A percentile compares a stretch with the other conserved stretches of the same genome.
phyloP scores from a whole-genome alignment of 2,797 vertebrate species.

The Limosa lapponica region DNA sequence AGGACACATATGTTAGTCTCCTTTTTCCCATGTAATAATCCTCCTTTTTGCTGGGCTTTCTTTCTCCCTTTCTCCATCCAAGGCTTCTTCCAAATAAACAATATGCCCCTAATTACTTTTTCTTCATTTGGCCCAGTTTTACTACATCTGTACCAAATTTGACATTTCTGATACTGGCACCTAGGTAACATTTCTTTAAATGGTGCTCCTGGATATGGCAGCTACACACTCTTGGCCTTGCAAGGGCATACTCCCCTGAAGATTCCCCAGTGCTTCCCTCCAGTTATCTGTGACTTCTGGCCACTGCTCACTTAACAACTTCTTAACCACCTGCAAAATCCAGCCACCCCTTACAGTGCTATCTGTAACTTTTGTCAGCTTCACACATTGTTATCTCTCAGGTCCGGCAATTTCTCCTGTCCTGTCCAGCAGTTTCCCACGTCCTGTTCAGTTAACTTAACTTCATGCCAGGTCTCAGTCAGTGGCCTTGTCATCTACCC shows the following conservation, averaged over 20 bases:
- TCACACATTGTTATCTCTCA: not conserved
- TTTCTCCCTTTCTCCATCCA: not conserved
- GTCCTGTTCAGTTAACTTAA: not conserved
- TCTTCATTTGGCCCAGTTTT: not conserved
- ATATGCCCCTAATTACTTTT: not conserved
- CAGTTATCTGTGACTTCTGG: not conserved
- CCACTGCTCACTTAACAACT: not conserved
- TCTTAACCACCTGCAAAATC: not conserved
- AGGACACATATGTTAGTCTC: not conserved
- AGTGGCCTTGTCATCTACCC: not conserved
- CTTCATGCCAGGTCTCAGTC: not conserved
- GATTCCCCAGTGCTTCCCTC: not conserved
- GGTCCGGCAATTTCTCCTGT: not conserved
- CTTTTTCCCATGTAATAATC: not conserved
- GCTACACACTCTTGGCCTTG: not conserved
- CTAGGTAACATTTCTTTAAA: not conserved
- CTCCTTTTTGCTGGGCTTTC: not conserved
- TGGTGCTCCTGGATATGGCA: not conserved
- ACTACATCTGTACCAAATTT: not conserved
- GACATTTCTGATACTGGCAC: not conserved
- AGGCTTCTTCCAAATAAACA: not conserved
- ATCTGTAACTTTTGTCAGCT: not conserved
- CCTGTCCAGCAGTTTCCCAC: constrained; percentile 2
- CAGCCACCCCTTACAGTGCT: not conserved
- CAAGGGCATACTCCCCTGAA: not conserved